These are phyloP conservation scores for Ectemnius cavifrons DNA, from an alignment of 2,888 invertebrate genomes.

Conservation along the genomic window DNA sequence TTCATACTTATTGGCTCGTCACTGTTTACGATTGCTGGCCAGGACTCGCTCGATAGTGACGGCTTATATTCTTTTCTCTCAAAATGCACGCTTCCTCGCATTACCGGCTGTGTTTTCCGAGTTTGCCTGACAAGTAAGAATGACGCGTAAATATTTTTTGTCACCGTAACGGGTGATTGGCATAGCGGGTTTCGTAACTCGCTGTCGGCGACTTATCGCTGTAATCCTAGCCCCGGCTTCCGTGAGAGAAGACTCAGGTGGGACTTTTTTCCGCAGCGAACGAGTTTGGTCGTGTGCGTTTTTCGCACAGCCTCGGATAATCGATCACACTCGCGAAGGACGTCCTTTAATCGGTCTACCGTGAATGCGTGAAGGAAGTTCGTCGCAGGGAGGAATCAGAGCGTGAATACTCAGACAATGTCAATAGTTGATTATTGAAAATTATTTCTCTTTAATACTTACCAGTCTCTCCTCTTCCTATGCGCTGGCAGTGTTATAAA, in stretches of 20 bases:
- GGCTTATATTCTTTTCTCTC: no score
- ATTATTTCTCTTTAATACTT: no score
- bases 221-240: slow-evolving; percentile 30
- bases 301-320: slow-evolving; percentile 12
- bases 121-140: slow-evolving; percentile 38
- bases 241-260: slow-evolving; percentile 27
- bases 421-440: no score
- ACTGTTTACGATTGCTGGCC: no score
- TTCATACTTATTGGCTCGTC: no score
- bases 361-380: not conserved
- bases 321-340: slow-evolving; percentile 22
- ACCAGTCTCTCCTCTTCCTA: no score
- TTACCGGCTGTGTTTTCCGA: not conserved
- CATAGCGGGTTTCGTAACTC: slow-evolving; percentile 36
- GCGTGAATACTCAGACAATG: no score
- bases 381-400: no score
- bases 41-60: no score
- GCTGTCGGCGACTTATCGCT: slow-evolving; percentile 39
- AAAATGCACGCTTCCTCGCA: no score
- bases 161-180: slow-evolving; percentile 30
- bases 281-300: not conserved
- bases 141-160: slow-evolving; percentile 23
- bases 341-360: slow-evolving; percentile 4
- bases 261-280: slow-evolving; percentile 20
- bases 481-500: no score